Base-by-base conservation (phyloP, 2,113 vertebrate genomes). In the Solenodon paradoxus region DNA sequence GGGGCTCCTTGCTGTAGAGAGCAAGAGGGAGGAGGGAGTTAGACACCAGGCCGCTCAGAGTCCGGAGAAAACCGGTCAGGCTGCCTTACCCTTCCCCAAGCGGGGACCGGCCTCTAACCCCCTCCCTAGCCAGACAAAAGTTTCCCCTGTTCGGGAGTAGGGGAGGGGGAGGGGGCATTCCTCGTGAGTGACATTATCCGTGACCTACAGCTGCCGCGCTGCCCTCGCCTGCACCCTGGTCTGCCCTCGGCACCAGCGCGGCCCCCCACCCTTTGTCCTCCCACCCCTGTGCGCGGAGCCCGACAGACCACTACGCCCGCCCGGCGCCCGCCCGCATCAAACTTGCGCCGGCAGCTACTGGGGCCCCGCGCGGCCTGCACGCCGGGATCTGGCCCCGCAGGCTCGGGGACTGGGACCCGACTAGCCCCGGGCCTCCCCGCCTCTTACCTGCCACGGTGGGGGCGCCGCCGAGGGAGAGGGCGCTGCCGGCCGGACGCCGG, bases 111-210 rank as follows among this genome's bases (percentile, higher is more conserved):
- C 96, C 97, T 79, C 84, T 64, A 77, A 88, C 94, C 95, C 96
- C 94, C 68, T 92, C 96, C 92, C 83, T 47, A 15, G 42, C 85
- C 13, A 91, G 94, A 97, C 97, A 97, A 97, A 98, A 98, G 97
- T 97, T 98, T 96, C 74, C 92, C 95, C 95, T 87, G 92, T 95
- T 91, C 81, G 42, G 77, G 81, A 88, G 97, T 26, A 42, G 93
- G 64, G 80, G 77, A 85, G 96, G 96, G 91, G 92, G 94, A 86
- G 47, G 96, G 83, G 95, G 95, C 96, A 97, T 95, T 93, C 96
- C 95, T 95, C 95, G 81, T 63, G 92, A 95, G 97, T 92, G 96
- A 96, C 94, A 95, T 94, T 95, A 94, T 94, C 95, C 77, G 90
- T 93, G 97, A 97, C 96, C 97, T 93, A 88, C 97, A 71, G 96